Evolutionary conservation across 2,113 vertebrate genomes (phyloP).

Genomic region (Picathartes gymnocephalus): DNA sequence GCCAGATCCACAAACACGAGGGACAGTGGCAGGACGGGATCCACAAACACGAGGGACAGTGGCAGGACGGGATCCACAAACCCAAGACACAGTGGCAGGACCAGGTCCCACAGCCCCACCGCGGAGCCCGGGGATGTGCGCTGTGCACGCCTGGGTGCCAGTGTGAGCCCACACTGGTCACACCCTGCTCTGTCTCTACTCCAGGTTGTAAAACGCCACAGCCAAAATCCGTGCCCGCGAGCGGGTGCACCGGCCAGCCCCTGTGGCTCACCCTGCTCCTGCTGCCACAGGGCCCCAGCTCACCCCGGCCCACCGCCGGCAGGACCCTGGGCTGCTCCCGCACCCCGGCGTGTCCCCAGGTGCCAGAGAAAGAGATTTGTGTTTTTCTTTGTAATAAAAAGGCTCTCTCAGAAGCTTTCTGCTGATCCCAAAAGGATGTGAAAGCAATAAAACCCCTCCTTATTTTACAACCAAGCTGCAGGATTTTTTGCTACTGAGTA

Average conservation of each 20-base stretch:
- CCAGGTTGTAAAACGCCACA: background rate
- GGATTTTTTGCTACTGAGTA: background rate
- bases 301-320: accelerated
- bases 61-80: background rate
- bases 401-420: background rate
- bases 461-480: background rate
- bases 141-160: accelerated
- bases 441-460: background rate
- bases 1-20: background rate
- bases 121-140: accelerated
- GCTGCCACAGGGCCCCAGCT: background rate
- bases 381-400: background rate
- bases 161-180: background rate
- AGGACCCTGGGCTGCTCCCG: background rate
- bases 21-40: background rate
- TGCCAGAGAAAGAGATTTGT: background rate
- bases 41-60: background rate
- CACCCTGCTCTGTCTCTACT: background rate
- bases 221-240: background rate
- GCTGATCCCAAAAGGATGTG: background rate
- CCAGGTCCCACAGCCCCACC: background rate
- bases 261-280: background rate
- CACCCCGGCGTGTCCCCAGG: background rate
- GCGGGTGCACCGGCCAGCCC: background rate
- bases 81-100: background rate